Evolutionary conservation across 2,888 invertebrate genomes (phyloP), one percentile per base, ranked within the genome.

Genomic region (Dynastes tityus): DNA sequence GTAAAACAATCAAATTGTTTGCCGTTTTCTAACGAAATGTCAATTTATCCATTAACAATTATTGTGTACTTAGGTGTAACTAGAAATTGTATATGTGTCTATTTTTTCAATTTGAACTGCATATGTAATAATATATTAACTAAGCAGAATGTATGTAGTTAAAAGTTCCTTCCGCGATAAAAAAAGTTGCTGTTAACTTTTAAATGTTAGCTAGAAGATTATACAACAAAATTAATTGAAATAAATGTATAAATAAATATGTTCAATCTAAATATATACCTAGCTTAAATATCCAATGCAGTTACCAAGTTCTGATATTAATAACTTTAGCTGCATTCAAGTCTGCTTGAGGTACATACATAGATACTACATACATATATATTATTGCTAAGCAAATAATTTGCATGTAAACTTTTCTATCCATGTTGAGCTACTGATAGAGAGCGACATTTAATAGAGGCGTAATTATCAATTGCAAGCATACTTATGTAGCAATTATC

Each of bases 1-100:
- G 82, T 78, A 79, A 82, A 80, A 82, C 82, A 82, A 82, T 82
- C 82, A 82, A 76, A 76, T 79, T 79, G 76, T 82, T 81, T 81
- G 82, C 80, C 80, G 55, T 76, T 67, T 65, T 78, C 37, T 76
- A 68, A 67, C 55, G n/a, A 68, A 40, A 67, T 77, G 68, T 68
- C 68, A 68, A 77, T 77, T 67, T 58, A 77, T 58, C 55, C 55
- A 55, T 76, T 32, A 76, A 76, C 51, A 55, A 68, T 76, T 77
- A 45, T 45, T 61, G 61, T 74, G 61, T 74, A 74, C 61, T 61
- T 74, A 74, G 61, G 45, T 61, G 61, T 53, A 68, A 27, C 16
- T 74, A 74, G 73, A 74, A 61, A 61, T 73, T 74, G 58, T 71
- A 71, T 73, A 63, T 74, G 61, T 74, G 45, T 74, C 73, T 74